Evolutionary conservation across 2,888 invertebrate species (phyloP).

Genomic region (Listrodromus nycthemerus): DNA sequence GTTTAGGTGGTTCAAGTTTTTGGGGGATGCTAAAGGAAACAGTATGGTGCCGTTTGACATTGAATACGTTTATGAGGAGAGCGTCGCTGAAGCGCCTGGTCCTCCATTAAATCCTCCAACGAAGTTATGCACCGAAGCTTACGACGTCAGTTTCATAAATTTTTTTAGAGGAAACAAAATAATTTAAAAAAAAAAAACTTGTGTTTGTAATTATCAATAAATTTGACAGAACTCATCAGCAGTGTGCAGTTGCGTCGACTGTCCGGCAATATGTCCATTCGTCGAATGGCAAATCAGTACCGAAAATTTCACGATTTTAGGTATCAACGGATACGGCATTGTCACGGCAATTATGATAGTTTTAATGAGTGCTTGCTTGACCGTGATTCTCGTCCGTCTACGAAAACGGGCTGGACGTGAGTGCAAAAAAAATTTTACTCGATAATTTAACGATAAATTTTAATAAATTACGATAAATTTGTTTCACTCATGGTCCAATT

Average conservation of each 20-base stretch:
- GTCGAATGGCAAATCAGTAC: constrained; percentile 84
- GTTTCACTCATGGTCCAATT: not conserved
- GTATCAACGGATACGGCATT: constrained; percentile 88
- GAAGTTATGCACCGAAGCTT: constrained; percentile 87
- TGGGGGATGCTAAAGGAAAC: constrained; percentile 86
- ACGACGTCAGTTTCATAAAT: constrained; percentile 82
- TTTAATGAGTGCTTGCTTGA: constrained; percentile 83
- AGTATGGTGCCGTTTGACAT: constrained; percentile 88
- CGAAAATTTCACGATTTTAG: constrained; percentile 86
- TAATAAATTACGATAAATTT: too few relatives aligned
- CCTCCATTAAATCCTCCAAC: constrained; percentile 84
- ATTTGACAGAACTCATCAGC: constrained; percentile 84
- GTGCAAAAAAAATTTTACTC: constrained; percentile 33
- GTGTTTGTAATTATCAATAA: constrained; percentile 59
- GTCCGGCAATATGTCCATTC: constrained; percentile 87
- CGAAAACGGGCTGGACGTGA: constrained; percentile 41
- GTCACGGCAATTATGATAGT: constrained; percentile 87
- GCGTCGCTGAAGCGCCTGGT: constrained; percentile 81
- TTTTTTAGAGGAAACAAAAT: not conserved
- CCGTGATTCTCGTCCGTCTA: constrained; percentile 68
- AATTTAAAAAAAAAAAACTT: constrained; percentile 17
- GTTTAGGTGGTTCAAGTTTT: constrained; percentile 88
- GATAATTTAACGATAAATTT: not conserved
- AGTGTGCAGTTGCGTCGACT: constrained; percentile 93
- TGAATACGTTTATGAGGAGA: constrained; percentile 85